A percentile compares a stretch with the other conserved stretches of the same genome.
phyloP scores from a whole-genome alignment of 2,888 invertebrate species.

The Osedax fenrisi region DNA sequence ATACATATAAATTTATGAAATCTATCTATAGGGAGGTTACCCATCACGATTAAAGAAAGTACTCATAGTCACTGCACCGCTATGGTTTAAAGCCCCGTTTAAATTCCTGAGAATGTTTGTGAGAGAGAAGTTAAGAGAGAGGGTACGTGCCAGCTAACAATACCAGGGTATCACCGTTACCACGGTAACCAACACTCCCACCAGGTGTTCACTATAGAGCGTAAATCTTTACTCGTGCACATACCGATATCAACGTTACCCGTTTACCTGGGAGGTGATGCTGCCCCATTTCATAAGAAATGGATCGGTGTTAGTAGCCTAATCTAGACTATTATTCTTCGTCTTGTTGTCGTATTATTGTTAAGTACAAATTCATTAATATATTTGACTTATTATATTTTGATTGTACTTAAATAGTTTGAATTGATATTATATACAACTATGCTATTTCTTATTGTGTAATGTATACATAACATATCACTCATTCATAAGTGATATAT shows the following conservation, averaged over 20 bases:
- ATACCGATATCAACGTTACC: neutral
- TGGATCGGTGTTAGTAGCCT: neutral
- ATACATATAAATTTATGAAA: too few species aligned
- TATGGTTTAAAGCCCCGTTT: conserved; percentile 97
- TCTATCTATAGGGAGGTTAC: conserved; percentile 92
- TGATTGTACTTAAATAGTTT: too few species aligned
- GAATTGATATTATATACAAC: too few species aligned
- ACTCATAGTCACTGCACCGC: conserved; percentile 80
- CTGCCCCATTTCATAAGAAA: neutral
- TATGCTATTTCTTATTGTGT: too few species aligned
- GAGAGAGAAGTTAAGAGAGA: conserved; percentile 81
- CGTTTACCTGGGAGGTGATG: neutral
- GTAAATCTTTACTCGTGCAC: neutral
- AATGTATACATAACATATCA: too few species aligned
- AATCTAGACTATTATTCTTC: too few species aligned
- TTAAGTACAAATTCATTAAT: too few species aligned
- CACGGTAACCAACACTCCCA: neutral
- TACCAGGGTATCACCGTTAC: neutral
- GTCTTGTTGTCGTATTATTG: too few species aligned
- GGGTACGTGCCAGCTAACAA: conserved; percentile 54
- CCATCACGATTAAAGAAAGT: conserved; percentile 93
- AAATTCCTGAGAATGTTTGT: conserved; percentile 86
- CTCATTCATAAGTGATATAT: too few species aligned
- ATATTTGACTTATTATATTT: too few species aligned
- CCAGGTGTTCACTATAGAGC: neutral